phyloP scores from a whole-genome alignment of 2,113 vertebrate genomes.

The Corapipo altera region DNA sequence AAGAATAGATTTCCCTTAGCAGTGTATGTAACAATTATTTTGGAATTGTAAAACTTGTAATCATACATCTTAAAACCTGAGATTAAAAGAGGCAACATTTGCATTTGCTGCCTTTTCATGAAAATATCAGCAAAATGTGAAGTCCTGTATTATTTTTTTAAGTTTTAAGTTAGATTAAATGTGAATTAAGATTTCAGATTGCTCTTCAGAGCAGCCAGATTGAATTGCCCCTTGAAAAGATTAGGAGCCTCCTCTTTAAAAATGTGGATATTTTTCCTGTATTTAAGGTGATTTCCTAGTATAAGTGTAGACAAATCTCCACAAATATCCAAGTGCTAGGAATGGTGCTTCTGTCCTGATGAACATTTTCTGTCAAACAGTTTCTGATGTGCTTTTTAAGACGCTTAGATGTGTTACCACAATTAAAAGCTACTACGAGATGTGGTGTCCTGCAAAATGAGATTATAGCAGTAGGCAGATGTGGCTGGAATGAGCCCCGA shows the following conservation, averaged over 20 bases:
- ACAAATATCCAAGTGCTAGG: not conserved
- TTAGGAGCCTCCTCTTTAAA: not conserved
- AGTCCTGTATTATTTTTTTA: not conserved
- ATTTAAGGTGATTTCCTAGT: not conserved
- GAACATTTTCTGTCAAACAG: not conserved
- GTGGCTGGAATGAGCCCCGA: slow-evolving; percentile 21
- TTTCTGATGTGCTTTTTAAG: slow-evolving; percentile 3
- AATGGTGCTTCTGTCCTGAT: not conserved
- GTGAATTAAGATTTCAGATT: not conserved
- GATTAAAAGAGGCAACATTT: not conserved
- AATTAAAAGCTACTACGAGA: slow-evolving; percentile 20
- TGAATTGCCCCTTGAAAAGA: not conserved
- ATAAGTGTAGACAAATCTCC: not conserved
- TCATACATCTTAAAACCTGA: not conserved
- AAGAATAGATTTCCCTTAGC: not conserved
- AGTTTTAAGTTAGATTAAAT: not conserved
- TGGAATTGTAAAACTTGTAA: not conserved
- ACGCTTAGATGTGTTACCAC: not conserved
- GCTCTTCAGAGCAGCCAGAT: not conserved
- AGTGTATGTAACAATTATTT: not conserved
- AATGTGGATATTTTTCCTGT: not conserved
- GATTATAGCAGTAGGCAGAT: slow-evolving; percentile 52
- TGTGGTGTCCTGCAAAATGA: not conserved
- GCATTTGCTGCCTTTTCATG: not conserved
- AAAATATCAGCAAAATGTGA: not conserved